Evolutionary conservation across 2,113 vertebrate species (phyloP), one percentile per base, ranked within the genome.

Genomic region (Crotalus viridis): DNA sequence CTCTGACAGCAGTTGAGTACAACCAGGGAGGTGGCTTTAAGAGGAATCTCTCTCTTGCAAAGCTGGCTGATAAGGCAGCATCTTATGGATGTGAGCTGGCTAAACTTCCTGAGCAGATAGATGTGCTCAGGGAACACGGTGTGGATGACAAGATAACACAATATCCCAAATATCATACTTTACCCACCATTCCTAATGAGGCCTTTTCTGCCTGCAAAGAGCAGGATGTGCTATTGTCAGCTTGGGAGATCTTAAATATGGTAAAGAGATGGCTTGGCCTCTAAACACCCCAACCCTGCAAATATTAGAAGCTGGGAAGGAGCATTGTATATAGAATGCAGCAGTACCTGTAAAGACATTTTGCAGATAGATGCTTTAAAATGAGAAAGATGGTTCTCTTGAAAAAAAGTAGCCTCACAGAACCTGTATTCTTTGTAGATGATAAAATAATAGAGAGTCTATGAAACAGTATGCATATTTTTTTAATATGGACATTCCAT

Each of bases 141-240:
- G 97, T 98, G 54, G 97, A 98, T 7, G 87, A 94, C 13, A 97
- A 97, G 93, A 98, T 64, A 88, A 98, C 98, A 10, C 98, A 98
- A 89, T 98, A 98, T 93, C 98, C 98, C 8, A 97, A 91, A 91
- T 95, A 17, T 86, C 97, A 98, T 81, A 55, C 87, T 0, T 90
- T 89, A 33, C 98, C 98, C 3, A 94, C 94, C 57, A 98, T 98
- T 94, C 98, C 98, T 17, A 97, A 98, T 1, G 96, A 90, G 15
- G 94, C 43, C 54, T 98, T 98, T 93, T 93, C 22, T 28, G 26
- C 94, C 51, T 93, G 95, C 51, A 92, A 97, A 64, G 98, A 95
- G 94, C 51, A 87, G 26, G 15, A 54, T 4, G 98, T 97, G 8
- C 56, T 98, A 88, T 54, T 87, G 22, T 89, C 97, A 52, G 97